Evolutionary conservation across 2,797 vertebrate genomes (phyloP).

Genomic region (Ispidina lecontei): DNA sequence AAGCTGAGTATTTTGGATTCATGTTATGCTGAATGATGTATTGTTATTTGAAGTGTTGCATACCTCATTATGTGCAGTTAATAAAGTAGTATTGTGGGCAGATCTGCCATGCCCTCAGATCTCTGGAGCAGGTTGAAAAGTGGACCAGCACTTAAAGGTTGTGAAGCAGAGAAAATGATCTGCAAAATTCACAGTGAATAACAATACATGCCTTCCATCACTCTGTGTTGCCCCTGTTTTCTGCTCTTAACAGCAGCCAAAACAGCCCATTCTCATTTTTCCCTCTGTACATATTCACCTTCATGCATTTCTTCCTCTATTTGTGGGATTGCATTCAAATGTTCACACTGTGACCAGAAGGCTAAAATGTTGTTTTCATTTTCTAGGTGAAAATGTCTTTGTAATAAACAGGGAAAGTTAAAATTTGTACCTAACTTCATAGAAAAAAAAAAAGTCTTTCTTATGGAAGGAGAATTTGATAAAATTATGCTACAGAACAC

Average conservation of each 20-base stretch:
- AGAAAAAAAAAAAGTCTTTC: neutral
- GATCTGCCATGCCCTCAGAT: slow-evolving; percentile 22
- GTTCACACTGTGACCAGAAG: neutral
- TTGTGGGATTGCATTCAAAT: neutral
- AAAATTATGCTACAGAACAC: neutral
- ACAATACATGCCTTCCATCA: neutral
- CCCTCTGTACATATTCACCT: neutral
- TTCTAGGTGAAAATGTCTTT: slow-evolving; percentile 8
- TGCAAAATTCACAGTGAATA: slow-evolving; percentile 18
- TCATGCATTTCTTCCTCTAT: neutral
- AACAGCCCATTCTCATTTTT: neutral
- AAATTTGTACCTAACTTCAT: neutral
- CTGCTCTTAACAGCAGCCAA: neutral
- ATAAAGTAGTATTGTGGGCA: slow-evolving; percentile 45
- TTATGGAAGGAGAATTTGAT: neutral
- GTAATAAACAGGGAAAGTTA: neutral
- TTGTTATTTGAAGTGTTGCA: slow-evolving; percentile 40
- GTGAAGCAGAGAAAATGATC: slow-evolving; percentile 42
- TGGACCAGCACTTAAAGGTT: slow-evolving; percentile 21
- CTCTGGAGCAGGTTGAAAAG: slow-evolving; percentile 23
- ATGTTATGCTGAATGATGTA: slow-evolving; percentile 29
- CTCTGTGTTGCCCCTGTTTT: neutral
- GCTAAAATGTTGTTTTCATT: neutral
- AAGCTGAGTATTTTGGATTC: slow-evolving; percentile 12
- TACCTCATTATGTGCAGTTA: slow-evolving; percentile 61